These are phyloP conservation scores for Drosophila albomicans DNA, from an alignment of 1,140 invertebrate species.

Conservation along the genomic window DNA sequence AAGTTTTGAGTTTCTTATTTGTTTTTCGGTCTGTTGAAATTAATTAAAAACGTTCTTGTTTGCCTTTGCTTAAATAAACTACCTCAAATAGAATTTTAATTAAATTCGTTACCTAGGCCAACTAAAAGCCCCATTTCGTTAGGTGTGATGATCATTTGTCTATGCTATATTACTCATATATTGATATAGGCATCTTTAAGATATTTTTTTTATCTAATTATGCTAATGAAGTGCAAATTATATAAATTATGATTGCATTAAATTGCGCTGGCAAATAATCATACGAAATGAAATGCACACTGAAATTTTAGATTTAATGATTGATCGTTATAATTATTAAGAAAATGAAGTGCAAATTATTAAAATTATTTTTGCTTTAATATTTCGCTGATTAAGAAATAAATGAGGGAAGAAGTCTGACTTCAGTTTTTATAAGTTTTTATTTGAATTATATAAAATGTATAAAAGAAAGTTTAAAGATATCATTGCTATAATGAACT, in stretches of 20 bases:
- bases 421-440: too few species aligned
- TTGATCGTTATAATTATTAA: too few species aligned
- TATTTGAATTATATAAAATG: background rate
- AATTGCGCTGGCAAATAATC: background rate
- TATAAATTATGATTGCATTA: slow-evolving; percentile 17
- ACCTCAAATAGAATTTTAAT: slow-evolving; percentile 63
- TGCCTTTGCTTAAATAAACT: slow-evolving; percentile 52
- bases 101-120: slow-evolving; percentile 52
- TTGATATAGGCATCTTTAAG: slow-evolving; percentile 15
- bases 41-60: slow-evolving; percentile 79
- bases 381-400: too few species aligned
- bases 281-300: background rate
- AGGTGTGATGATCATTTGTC: slow-evolving; percentile 62
- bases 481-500: too few species aligned
- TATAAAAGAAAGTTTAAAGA: background rate
- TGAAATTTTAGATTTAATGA: too few species aligned
- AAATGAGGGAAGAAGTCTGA: too few species aligned
- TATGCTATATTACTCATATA: slow-evolving; percentile 60
- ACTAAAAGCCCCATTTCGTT: background rate
- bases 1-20: slow-evolving; percentile 69
- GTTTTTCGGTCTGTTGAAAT: slow-evolving; percentile 82
- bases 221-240: slow-evolving; percentile 31
- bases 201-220: slow-evolving; percentile 35
- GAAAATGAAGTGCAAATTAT: too few species aligned
- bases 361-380: too few species aligned